phyloP scores from a whole-genome alignment of 1,140 invertebrate genomes.

The Dufourea novaeangliae region DNA sequence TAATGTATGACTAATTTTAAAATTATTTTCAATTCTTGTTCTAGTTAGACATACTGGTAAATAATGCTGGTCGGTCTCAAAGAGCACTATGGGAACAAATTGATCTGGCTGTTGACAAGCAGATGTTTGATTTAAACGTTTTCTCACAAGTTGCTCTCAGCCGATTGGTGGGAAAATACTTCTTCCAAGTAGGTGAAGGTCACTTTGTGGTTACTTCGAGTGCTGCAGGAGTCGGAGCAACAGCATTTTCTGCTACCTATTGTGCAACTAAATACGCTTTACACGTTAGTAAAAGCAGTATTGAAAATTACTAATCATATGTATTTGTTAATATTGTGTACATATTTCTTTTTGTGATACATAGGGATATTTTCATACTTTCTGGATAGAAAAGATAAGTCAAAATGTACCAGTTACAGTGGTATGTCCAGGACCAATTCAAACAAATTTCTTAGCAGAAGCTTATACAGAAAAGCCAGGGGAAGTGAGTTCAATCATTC shows the following conservation, averaged over 20 bases:
- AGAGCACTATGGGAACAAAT: constrained; percentile 89
- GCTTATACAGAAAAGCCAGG: constrained; percentile 86
- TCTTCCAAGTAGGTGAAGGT: constrained; percentile 83
- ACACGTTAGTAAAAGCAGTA: constrained; percentile 83
- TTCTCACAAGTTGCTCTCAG: constrained; percentile 88
- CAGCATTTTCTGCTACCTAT: constrained; percentile 90
- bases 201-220: constrained; percentile 90
- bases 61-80: constrained; percentile 92
- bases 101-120: constrained; percentile 88
- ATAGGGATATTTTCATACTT: constrained; percentile 87
- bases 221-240: constrained; percentile 86
- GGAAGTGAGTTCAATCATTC: constrained; percentile 78
- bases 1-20: neutral
- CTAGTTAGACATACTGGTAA: constrained; percentile 89
- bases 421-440: constrained; percentile 90
- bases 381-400: constrained; percentile 85
- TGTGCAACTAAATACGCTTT: constrained; percentile 91
- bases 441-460: constrained; percentile 87
- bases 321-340: neutral
- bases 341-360: constrained; percentile 52
- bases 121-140: constrained; percentile 92
- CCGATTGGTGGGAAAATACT: constrained; percentile 86
- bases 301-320: neutral
- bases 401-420: constrained; percentile 86
- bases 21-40: constrained; percentile 42